Base-by-base conservation (phyloP, 2,888 invertebrate species). In the Notodonta dromedarius region DNA sequence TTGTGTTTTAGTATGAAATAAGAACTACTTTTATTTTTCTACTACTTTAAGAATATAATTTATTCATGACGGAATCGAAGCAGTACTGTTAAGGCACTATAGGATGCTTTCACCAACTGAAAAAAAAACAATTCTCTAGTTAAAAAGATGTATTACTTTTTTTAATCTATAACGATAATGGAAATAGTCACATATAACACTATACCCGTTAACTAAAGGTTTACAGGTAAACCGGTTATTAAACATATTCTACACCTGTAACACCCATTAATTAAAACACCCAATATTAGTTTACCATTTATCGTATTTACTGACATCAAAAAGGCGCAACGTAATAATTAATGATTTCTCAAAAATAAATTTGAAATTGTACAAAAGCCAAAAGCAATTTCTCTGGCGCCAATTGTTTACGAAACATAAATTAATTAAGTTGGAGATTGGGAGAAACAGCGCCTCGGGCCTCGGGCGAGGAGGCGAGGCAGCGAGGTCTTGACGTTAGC, bases 41-140 rank as follows among this genome's bases (percentile, higher is more conserved):
- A 24, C 24, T 46, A n/a, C 3, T 46, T 4, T 6, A n/a, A 4
- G n/a, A 13, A 5, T 4, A 4, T 0, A 46, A 46, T n/a, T 55
- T 56, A 56, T 44, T 67, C 60, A 16, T 76, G 73, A 51, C 74
- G 73, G 60, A 90, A 83, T 40, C 87, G 79, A 5, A 92, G 85
- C n/a, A 93, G 66, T 4, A 93, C 82, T 48, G 91, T 91, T 8
- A 93, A 77, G 8, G 90, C 91, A 56, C 87, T 91, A 79, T 93
- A 93, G 0, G 92, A 91, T 1, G 91, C 88, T 75, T 91, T 92
- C 72, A 92, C 83, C 70, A 92, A 78, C 93, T 93, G 87, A 56
- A 89, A 90, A 70, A 58, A 65, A 54, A 59, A 61, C 54, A n/a
- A 14, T 56, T 40, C 53, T 51, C 24, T 55, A 61, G 9, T 42